Conservation (phyloP, 2,797 vertebrate species). For the Rachycentron canadum region DNA sequence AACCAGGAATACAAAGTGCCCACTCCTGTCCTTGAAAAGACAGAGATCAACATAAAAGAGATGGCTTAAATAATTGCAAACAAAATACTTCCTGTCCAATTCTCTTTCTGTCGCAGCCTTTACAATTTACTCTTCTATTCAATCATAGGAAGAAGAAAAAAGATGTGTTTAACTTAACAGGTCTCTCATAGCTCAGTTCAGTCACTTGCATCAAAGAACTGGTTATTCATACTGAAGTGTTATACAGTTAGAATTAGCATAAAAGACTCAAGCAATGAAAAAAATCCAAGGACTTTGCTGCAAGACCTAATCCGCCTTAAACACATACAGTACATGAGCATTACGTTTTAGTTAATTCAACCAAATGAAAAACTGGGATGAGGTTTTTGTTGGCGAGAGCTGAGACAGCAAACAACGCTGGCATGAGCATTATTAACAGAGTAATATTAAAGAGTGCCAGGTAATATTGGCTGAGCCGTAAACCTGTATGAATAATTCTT, state of each 20-base stretch:
- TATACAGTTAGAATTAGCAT: too few relatives aligned
- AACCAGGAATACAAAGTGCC: background rate
- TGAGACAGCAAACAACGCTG: background rate
- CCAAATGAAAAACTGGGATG: background rate
- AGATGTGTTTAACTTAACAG: background rate
- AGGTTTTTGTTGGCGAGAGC: background rate
- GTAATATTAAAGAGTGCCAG: background rate
- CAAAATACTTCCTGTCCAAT: too few relatives aligned
- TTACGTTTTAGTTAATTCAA: background rate
- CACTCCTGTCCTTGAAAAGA: background rate
- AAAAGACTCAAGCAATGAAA: constrained; percentile 6
- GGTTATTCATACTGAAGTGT: background rate
- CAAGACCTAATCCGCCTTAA: background rate
- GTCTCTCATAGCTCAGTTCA: background rate
- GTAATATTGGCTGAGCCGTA: background rate
- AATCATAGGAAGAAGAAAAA: background rate
- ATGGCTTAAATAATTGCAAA: background rate
- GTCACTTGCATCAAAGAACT: background rate
- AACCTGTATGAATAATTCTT: background rate
- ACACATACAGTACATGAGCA: background rate
- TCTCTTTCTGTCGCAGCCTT: too few relatives aligned
- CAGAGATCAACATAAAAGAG: background rate
- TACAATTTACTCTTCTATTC: background rate
- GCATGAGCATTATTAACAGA: background rate
- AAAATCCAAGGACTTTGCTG: background rate